Percentiles rank a stretch among this genome's conserved stretches.
Conservation (phyloP, 2,797 vertebrate genomes). For the Thamnophis elegans region DNA sequence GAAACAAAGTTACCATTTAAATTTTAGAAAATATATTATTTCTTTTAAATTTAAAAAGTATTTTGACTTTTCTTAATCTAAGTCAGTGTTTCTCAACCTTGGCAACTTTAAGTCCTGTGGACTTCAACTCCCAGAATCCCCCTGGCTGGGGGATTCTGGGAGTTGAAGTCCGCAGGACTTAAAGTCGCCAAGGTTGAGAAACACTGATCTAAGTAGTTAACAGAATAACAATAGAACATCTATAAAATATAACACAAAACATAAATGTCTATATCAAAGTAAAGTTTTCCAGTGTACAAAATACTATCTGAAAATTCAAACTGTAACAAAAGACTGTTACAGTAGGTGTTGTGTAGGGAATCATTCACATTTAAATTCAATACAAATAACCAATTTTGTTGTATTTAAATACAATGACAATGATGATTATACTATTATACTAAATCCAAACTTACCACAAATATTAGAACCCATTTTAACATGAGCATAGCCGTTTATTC, state of each 20-base stretch:
- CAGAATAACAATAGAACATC: neutral
- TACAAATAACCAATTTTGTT: neutral
- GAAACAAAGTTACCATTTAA: neutral
- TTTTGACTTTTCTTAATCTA: neutral
- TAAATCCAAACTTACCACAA: conserved; percentile 79
- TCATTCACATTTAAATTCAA: neutral
- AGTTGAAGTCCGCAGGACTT: no score
- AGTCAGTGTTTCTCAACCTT: no score
- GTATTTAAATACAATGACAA: no score
- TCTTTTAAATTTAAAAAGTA: neutral
- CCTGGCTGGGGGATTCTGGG: no score
- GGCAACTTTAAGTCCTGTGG: no score
- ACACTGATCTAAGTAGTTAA: neutral
- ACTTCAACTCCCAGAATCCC: no score
- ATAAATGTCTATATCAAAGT: neutral
- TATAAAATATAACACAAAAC: neutral
- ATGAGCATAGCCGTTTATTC: conserved; percentile 82
- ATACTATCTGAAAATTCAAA: neutral
- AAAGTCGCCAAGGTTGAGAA: no score
- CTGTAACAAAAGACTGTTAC: neutral
- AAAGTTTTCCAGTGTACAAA: neutral
- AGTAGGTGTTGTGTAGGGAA: neutral
- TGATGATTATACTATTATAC: no score
- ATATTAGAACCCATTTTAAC: conserved; percentile 84
- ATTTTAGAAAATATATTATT: neutral